phyloP scores from a whole-genome alignment of 2,797 vertebrate species.

The Urophycis tenuis region DNA sequence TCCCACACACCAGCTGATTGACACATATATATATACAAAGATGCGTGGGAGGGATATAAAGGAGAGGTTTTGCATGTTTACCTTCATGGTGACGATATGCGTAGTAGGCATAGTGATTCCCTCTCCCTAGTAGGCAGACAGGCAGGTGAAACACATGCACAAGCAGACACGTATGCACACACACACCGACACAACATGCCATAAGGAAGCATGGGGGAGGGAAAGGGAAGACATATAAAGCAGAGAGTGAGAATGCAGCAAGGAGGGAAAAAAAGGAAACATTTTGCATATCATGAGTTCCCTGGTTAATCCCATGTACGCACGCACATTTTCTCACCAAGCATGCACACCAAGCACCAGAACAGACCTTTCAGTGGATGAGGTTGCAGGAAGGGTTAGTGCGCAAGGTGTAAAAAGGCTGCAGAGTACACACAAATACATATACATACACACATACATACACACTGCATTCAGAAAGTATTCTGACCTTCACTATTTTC shows the following conservation, averaged over 20 bases:
- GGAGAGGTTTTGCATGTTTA: slow-evolving; percentile 66
- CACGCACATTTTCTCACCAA: slow-evolving; percentile 2
- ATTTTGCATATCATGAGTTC: slow-evolving; percentile 50
- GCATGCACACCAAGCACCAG: slow-evolving; percentile 3
- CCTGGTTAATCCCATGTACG: slow-evolving; percentile 29
- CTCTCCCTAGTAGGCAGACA: slow-evolving; percentile 87
- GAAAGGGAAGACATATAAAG: slow-evolving; percentile 64
- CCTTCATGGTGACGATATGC: slow-evolving; percentile 89
- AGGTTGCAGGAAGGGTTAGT: background rate
- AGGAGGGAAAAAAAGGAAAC: slow-evolving; percentile 52
- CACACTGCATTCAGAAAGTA: too few relatives aligned
- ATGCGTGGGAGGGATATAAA: slow-evolving; percentile 9
- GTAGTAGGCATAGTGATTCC: slow-evolving; percentile 98
- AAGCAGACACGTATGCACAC: slow-evolving; percentile 62
- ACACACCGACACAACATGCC: slow-evolving; percentile 72
- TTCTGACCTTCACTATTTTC: too few relatives aligned
- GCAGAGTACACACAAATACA: too few relatives aligned
- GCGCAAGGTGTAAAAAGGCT: background rate
- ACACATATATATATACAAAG: background rate
- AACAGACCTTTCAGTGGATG: background rate
- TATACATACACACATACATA: too few relatives aligned
- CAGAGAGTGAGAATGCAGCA: slow-evolving; percentile 67
- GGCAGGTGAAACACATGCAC: slow-evolving; percentile 64
- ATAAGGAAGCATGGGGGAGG: slow-evolving; percentile 67
- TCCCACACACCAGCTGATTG: background rate